Percentiles rank a stretch among this genome's conserved stretches.
Conservation (phyloP, 2,113 vertebrate species). For the Mus pahari region DNA sequence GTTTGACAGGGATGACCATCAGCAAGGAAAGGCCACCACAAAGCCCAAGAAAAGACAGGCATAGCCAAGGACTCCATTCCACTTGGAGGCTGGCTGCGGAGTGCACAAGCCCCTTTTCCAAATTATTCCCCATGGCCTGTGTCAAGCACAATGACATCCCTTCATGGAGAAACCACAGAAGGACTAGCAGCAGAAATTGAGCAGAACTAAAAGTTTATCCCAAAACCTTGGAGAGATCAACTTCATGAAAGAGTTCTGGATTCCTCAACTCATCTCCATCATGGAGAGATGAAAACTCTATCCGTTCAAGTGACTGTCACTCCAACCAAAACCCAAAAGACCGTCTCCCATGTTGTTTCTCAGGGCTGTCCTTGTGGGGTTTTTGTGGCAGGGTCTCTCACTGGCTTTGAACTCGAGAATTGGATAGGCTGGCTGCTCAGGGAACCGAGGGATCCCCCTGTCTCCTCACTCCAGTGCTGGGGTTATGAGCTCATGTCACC, state of each 20-base stretch:
- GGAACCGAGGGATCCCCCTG: not conserved
- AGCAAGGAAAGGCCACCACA: accelerated
- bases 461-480: not conserved
- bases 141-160: not conserved
- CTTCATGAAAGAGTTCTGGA: not conserved
- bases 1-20: accelerated
- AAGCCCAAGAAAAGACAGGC: accelerated
- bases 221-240: not conserved
- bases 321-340: not conserved
- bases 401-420: not conserved
- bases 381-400: not conserved
- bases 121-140: too few relatives aligned
- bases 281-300: not conserved
- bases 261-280: not conserved
- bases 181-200: not conserved
- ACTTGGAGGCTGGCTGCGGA: not conserved
- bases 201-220: not conserved
- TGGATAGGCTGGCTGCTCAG: not conserved
- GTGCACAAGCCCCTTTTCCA: not conserved
- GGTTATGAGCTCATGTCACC: not conserved
- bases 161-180: not conserved
- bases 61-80: not conserved
- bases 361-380: not conserved
- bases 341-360: not conserved
- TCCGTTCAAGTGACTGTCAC: too few relatives aligned